These are phyloP conservation scores for Tyria jacobaeae DNA, from an alignment of 2,888 invertebrate genomes.

Conservation along the genomic window DNA sequence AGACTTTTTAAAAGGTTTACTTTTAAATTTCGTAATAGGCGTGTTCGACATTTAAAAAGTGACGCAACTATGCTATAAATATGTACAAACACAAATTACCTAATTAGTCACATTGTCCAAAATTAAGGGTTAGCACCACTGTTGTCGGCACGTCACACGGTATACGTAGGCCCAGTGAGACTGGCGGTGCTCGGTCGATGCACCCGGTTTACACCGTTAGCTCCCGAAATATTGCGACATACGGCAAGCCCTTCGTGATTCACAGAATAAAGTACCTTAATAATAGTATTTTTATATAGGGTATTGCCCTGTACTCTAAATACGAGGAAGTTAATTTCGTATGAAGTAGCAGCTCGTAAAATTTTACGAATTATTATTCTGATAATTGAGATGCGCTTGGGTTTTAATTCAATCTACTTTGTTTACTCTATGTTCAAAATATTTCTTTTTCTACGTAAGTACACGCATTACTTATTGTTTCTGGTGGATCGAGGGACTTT, in stretches of 20 bases:
- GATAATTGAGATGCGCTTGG: slow-evolving; percentile 8
- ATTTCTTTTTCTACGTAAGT: background rate
- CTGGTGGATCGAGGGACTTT: background rate
- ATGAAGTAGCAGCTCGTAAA: slow-evolving; percentile 10
- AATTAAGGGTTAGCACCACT: slow-evolving; percentile 43
- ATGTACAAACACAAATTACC: slow-evolving; percentile 45
- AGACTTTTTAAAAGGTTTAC: too few species aligned
- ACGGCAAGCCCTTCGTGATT: slow-evolving; percentile 53
- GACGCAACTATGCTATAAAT: slow-evolving; percentile 17
- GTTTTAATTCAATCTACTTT: slow-evolving; percentile 1
- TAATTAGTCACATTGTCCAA: slow-evolving; percentile 54
- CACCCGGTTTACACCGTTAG: slow-evolving; percentile 74
- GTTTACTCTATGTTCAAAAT: background rate
- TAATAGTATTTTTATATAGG: slow-evolving; percentile 23
- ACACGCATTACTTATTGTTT: background rate
- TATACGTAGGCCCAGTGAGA: slow-evolving; percentile 61
- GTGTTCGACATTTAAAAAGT: background rate
- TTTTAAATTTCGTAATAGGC: background rate
- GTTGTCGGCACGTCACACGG: slow-evolving; percentile 66
- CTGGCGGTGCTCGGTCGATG: slow-evolving; percentile 73
- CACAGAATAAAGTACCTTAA: slow-evolving; percentile 40
- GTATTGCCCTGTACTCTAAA: slow-evolving; percentile 54
- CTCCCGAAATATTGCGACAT: slow-evolving; percentile 84
- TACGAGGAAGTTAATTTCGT: slow-evolving; percentile 19
- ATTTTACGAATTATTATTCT: slow-evolving; percentile 4